A percentile compares a stretch with the other conserved stretches of the same genome.
Evolutionary conservation across 2,113 vertebrate genomes (phyloP).

Genomic region (Mobula birostris): DNA sequence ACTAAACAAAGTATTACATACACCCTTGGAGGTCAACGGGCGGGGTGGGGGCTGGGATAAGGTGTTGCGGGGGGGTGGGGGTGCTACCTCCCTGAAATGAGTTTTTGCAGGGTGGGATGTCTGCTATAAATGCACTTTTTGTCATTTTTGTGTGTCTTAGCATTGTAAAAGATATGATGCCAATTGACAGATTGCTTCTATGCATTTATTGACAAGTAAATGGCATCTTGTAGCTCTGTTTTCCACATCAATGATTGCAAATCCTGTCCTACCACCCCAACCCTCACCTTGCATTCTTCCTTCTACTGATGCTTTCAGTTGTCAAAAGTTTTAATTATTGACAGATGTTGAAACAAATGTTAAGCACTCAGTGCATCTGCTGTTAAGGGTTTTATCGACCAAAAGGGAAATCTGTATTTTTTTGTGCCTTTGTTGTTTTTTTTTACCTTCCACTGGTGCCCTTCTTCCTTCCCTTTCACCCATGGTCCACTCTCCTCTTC

Average conservation of each 20-base stretch:
- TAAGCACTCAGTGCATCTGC: not conserved
- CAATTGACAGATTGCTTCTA: not conserved
- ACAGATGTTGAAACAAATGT: conserved; percentile 6
- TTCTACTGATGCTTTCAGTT: not conserved
- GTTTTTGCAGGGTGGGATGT: no score
- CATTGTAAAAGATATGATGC: not conserved
- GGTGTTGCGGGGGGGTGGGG: no score
- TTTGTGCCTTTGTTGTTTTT: not conserved
- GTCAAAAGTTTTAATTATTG: not conserved
- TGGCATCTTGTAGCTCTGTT: not conserved
- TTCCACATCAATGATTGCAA: not conserved
- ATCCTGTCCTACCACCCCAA: not conserved
- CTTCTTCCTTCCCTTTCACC: no score
- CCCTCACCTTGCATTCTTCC: not conserved
- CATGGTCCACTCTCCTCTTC: no score
- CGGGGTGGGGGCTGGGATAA: no score
- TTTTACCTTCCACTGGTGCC: not conserved
- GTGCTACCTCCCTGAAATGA: no score
- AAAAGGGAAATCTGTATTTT: not conserved
- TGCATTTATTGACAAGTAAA: not conserved
- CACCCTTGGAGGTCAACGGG: no score
- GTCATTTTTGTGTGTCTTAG: not conserved
- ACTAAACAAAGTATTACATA: no score
- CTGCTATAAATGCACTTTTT: not conserved
- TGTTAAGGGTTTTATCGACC: not conserved